These are phyloP conservation scores for Melanostoma mellinum DNA, from an alignment of 2,888 invertebrate species.

Conservation along the genomic window DNA sequence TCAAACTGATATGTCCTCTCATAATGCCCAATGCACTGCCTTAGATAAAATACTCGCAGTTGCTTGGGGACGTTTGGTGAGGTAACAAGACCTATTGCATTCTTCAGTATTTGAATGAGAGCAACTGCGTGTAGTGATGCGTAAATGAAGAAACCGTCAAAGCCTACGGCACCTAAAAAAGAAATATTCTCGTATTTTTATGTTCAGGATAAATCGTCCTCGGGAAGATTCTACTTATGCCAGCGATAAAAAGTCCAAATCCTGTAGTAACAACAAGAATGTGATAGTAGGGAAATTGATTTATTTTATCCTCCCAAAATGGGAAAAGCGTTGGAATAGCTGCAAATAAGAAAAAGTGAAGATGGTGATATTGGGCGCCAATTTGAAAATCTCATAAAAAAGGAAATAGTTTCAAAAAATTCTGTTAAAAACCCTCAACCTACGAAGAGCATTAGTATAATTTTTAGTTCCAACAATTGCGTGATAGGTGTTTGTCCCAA, in stretches of 20 bases:
- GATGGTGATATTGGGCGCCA: too few species aligned
- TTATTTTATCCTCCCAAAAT: slow-evolving; percentile 77
- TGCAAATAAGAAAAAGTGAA: slow-evolving; percentile 43
- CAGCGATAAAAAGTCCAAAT: slow-evolving; percentile 74
- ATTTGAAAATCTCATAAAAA: too few species aligned
- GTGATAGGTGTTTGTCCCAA: slow-evolving; percentile 75
- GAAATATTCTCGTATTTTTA: neutral
- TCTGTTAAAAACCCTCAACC: slow-evolving; percentile 49
- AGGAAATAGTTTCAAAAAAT: too few species aligned
- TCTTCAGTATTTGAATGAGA: slow-evolving; percentile 75
- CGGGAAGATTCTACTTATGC: slow-evolving; percentile 74
- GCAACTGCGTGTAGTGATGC: slow-evolving; percentile 77
- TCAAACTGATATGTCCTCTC: slow-evolving; percentile 76
- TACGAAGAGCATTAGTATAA: slow-evolving; percentile 75
- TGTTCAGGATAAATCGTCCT: too few species aligned
- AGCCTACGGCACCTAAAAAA: slow-evolving; percentile 77
- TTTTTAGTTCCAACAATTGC: slow-evolving; percentile 64
- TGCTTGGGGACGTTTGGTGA: slow-evolving; percentile 75
- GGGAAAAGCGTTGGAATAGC: slow-evolving; percentile 77
- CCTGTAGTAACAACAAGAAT: slow-evolving; percentile 74
- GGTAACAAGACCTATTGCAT: slow-evolving; percentile 76
- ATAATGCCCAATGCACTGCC: slow-evolving; percentile 77
- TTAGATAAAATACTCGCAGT: slow-evolving; percentile 76
- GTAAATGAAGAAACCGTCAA: slow-evolving; percentile 78
- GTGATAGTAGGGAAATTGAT: slow-evolving; percentile 77